Conservation (phyloP, 23 tunicate species). For the Trididemnum nubilum region DNA sequence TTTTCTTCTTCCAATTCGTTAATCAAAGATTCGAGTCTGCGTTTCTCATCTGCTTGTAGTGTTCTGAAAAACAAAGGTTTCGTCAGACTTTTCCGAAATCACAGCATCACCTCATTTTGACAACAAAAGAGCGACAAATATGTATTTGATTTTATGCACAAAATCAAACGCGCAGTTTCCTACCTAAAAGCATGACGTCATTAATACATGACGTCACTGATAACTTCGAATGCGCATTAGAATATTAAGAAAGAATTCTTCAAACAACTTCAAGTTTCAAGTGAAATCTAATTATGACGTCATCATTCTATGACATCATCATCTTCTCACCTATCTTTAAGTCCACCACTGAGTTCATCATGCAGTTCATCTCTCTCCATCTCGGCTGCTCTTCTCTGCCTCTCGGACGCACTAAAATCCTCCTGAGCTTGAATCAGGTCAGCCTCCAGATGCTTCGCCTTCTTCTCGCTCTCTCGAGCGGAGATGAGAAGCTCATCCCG, state of each 20-base stretch:
- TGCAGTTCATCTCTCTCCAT: conserved; percentile 87
- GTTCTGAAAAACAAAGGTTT: conserved; percentile 5
- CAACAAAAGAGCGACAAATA: too few relatives aligned
- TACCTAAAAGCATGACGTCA: too few relatives aligned
- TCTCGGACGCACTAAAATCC: conserved; percentile 79
- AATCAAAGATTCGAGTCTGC: conserved; percentile 65
- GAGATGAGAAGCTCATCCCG: conserved; percentile 73
- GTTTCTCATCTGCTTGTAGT: conserved; percentile 70
- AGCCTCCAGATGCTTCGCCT: conserved; percentile 90
- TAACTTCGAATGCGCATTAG: too few relatives aligned
- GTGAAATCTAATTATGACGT: too few relatives aligned
- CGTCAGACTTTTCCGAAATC: background rate
- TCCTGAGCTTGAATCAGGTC: conserved; percentile 89
- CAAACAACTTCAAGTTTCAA: too few relatives aligned
- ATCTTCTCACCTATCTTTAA: conserved; percentile 87
- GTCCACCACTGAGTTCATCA: conserved; percentile 78
- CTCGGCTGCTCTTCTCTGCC: conserved; percentile 79
- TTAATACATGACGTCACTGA: too few relatives aligned
- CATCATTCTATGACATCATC: too few relatives aligned
- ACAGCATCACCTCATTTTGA: too few relatives aligned
- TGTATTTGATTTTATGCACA: too few relatives aligned
- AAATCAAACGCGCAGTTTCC: too few relatives aligned
- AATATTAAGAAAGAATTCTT: too few relatives aligned
- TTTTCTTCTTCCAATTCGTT: conserved; percentile 95
- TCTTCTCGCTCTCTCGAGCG: conserved; percentile 84